These are phyloP conservation scores for Maniola jurtina DNA, from an alignment of 1,140 invertebrate species.

Conservation along the genomic window DNA sequence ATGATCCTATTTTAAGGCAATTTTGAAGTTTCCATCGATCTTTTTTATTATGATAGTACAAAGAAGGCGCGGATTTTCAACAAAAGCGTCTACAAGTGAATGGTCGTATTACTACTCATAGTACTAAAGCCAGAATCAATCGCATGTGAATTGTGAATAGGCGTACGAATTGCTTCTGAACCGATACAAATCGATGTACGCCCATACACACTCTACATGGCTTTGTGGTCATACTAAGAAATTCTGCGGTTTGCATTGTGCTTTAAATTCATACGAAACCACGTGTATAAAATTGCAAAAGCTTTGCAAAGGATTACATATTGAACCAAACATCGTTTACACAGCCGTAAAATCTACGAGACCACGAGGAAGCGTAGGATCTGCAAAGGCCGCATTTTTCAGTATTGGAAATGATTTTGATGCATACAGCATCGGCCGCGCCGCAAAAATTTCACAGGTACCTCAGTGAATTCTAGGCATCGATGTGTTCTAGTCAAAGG, in stretches of 20 bases:
- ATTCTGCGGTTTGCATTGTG: constrained; percentile 12
- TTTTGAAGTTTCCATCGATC: background rate
- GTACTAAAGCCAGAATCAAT: constrained; percentile 9
- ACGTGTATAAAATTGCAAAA: background rate
- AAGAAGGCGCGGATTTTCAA: too few species aligned
- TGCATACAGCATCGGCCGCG: too few species aligned
- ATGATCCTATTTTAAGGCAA: too few species aligned
- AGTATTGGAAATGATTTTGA: too few species aligned
- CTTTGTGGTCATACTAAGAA: constrained; percentile 16
- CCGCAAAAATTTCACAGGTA: too few species aligned
- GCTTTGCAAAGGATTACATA: too few species aligned
- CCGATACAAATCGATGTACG: constrained; percentile 21
- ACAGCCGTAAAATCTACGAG: too few species aligned
- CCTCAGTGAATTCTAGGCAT: too few species aligned
- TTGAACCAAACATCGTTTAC: too few species aligned
- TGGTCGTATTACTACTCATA: background rate
- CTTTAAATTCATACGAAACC: background rate
- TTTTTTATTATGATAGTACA: background rate
- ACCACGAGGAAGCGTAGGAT: too few species aligned
- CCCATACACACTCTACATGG: constrained; percentile 1
- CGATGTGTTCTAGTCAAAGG: too few species aligned
- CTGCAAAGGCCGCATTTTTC: too few species aligned
- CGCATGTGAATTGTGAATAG: background rate
- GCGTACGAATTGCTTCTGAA: constrained; percentile 19
- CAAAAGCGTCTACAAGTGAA: background rate